Evolutionary conservation across 2,797 vertebrate species (phyloP).

Genomic region (Mareca strepera): DNA sequence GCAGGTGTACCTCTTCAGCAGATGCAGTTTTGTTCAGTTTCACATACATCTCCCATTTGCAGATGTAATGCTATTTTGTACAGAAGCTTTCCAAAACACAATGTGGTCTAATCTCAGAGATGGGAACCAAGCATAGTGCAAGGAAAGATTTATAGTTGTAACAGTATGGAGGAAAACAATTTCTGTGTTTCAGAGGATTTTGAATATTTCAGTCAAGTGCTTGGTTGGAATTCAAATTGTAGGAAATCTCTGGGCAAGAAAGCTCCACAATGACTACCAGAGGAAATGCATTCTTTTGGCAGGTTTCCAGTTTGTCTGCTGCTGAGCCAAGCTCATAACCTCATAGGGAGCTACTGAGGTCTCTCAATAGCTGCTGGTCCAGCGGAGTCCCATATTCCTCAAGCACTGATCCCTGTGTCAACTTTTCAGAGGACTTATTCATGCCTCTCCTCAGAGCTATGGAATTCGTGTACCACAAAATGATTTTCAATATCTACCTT

Average conservation of each 20-base stretch:
- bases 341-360: neutral
- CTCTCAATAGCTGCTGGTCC: neutral
- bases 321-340: neutral
- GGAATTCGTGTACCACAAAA: neutral
- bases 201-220: neutral
- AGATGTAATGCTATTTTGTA: neutral
- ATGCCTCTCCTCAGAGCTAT: neutral
- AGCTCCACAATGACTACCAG: neutral
- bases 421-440: neutral
- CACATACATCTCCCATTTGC: neutral
- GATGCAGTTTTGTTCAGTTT: constrained; percentile 6
- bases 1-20: neutral
- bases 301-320: neutral
- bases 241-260: neutral
- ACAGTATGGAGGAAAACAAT: neutral
- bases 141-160: neutral
- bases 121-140: neutral
- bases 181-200: neutral
- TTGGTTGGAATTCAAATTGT: neutral
- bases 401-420: neutral
- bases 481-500: neutral
- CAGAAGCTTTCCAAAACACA: neutral
- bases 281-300: neutral
- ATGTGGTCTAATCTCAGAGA: neutral
- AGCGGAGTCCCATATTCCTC: neutral